Evolutionary conservation across 1,140 invertebrate genomes (phyloP), one percentile per base, ranked within the genome.

Genomic region (Bombyx mori): DNA sequence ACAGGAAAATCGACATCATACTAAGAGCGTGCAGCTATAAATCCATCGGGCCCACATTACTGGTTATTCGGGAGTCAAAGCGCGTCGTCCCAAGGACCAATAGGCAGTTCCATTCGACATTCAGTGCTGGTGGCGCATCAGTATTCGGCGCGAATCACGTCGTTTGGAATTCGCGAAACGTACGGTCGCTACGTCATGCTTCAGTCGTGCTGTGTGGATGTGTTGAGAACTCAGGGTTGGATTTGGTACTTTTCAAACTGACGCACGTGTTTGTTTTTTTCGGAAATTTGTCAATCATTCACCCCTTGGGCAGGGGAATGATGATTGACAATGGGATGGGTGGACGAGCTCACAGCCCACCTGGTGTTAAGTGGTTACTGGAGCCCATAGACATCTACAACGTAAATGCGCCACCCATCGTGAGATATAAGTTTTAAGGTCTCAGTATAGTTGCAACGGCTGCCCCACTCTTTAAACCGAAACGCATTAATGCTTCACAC

Each of bases 151-250:
- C 58, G 57, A 52, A 48, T 56, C 42, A 26, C 47, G 46, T n/a
- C 43, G 22, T 51, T 70, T 61, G 60, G 63, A 58, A 73, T 68
- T 66, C 71, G 63, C 63, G 42, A 61, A 60, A 65, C 71, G 71
- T 70, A 66, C 51, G 49, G 12, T 52, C 68, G 63, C 71, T 73
- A 73, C 71, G 71, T 71, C 68, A 73, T 67, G 63, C 60, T 62
- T 65, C 54, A 61, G 65, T 57, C 57, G 54, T 71, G 63, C 62
- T 66, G 68, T 63, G 62, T 61, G 60, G 55, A 60, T 62, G 58
- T 44, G 44, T 54, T 55, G 44, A 42, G 42, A 35, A 2, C 10
- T 9, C 63, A 66, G 64, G 62, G 61, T 8, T 46, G 68, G 18
- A 72, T 48, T 67, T 51, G 12, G 54, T 10, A 2, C 4, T 42